Base-by-base conservation (phyloP, 2,113 vertebrate species). In the Zootoca vivipara region DNA sequence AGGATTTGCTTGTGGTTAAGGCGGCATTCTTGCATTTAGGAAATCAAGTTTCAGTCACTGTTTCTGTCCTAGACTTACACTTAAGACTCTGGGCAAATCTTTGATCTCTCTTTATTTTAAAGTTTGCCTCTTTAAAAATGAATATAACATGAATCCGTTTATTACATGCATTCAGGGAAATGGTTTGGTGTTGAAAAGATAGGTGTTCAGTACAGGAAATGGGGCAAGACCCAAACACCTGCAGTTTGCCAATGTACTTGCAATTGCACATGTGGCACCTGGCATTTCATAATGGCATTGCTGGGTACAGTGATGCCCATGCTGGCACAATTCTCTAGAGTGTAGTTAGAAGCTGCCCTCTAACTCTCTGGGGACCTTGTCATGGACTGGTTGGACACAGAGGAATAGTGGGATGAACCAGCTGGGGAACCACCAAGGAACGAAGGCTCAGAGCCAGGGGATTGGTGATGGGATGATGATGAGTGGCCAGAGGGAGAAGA, bases 1-100 rank as follows among this genome's bases (percentile, higher is more conserved):
- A 74, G 46, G 84, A 73, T 35, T 38, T 30, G 15, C 0, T 12
- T 77, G 75, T 46, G 65, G 78, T 52, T 93, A 86, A 78, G 82
- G 75, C 75, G 87, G 16, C 81, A 67, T 85, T 65, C 64, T 67
- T 22, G 24, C 73, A 67, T 78, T 69, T 74, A 85, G 38, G 89
- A 75, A 35, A 4, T 52, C 85, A 81, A 0, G 0, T 0, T 85
- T 86, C 83, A 83, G 69, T 65, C 83, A 9, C 4, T 85, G 33
- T 56, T 0, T 1, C 33, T 58, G 6, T 58, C 16, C 35, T 70
- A 80, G 75, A 16, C n/a, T 35, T 52, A 73, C 12, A 35, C 20
- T 70, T 2, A 72, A 0, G 46, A 20, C 0, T 1, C 0, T 1
- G 1, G 70, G 78, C 7, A 18, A 30, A 7, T 8, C 35, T 20